Conservation (phyloP, 2,888 invertebrate genomes). For the Trichopoda pennipes region DNA sequence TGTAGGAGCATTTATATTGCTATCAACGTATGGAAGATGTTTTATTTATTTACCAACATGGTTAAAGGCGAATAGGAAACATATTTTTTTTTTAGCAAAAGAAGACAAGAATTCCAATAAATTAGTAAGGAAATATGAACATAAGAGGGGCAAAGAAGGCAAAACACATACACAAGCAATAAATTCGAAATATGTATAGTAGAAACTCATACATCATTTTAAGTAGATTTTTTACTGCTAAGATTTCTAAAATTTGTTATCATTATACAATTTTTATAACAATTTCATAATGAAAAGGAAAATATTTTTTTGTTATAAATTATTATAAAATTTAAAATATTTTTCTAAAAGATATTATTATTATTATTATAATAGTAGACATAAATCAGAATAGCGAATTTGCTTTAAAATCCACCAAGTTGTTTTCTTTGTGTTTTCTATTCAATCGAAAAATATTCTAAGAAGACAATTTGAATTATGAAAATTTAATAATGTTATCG, state of each 20-base stretch:
- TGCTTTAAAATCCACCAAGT: not conserved
- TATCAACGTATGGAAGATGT: not conserved
- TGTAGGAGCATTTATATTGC: too few relatives aligned
- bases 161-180: not conserved
- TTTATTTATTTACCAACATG: not conserved
- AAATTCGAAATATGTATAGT: not conserved
- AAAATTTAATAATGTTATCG: not conserved
- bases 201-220: conserved; percentile 29
- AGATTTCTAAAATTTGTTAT: conserved; percentile 20
- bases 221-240: conserved; percentile 4
- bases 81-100: conserved; percentile 33
- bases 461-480: conserved; percentile 20
- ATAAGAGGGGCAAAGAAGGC: not conserved
- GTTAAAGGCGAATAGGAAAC: conserved; percentile 31
- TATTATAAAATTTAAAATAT: not conserved
- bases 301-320: too few relatives aligned
- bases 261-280: too few relatives aligned
- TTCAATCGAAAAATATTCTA: not conserved
- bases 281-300: too few relatives aligned
- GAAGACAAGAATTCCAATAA: conserved; percentile 39
- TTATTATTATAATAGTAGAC: not conserved
- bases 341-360: too few relatives aligned
- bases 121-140: conserved; percentile 37
- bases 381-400: conserved; percentile 34
- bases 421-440: conserved; percentile 1